Conservation (phyloP, 2,888 invertebrate genomes). For the Mythimna vitellina region DNA sequence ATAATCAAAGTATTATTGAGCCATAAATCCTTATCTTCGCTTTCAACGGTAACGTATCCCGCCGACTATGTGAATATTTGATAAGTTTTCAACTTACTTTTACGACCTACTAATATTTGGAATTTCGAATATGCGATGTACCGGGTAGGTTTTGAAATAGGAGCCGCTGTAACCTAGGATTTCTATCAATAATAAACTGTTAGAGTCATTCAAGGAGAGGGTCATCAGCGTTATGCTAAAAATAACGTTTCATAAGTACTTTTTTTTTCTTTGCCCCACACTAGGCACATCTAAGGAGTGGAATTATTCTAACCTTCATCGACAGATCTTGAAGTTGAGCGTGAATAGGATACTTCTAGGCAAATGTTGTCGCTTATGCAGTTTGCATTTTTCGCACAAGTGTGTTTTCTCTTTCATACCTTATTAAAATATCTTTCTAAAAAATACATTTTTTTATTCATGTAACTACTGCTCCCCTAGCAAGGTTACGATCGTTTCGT, state of each 20-base stretch:
- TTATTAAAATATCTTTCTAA: no score
- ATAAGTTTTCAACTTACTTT: conserved; percentile 78
- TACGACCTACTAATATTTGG: conserved; percentile 62
- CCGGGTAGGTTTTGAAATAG: conserved; percentile 7
- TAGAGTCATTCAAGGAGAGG: not conserved
- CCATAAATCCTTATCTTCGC: conserved; percentile 87
- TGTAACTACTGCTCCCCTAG: no score
- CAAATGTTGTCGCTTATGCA: no score
- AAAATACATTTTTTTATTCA: no score
- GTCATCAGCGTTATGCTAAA: not conserved
- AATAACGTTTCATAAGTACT: not conserved
- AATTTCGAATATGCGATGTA: conserved; percentile 51
- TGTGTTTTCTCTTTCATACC: no score
- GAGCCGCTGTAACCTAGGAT: not conserved
- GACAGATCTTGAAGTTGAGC: no score
- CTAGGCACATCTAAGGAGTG: no score
- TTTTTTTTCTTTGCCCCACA: no score
- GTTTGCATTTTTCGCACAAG: no score
- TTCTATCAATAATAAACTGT: not conserved
- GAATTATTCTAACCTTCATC: no score
- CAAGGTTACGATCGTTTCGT: no score
- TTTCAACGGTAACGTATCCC: conserved; percentile 73
- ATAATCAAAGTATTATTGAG: conserved; percentile 88
- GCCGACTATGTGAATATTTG: conserved; percentile 84
- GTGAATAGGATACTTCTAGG: no score